These are phyloP conservation scores for Dipus sagitta DNA, from an alignment of 2,797 vertebrate genomes.

Conservation along the genomic window DNA sequence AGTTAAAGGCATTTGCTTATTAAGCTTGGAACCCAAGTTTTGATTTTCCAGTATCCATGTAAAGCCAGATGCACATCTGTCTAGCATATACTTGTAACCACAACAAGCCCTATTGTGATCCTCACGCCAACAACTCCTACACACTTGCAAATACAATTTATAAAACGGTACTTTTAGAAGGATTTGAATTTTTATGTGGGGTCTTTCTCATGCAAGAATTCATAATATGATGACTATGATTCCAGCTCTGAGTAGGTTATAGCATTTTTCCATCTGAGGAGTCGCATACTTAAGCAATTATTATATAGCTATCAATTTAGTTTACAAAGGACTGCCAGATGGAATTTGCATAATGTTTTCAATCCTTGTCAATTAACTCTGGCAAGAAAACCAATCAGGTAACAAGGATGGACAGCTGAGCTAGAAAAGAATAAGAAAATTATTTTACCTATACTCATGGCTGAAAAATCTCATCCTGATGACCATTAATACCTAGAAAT, in stretches of 20 bases:
- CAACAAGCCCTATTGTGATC: no score
- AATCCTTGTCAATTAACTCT: constrained; percentile 66
- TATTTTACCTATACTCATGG: neutral
- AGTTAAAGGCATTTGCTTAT: no score
- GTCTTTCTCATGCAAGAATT: neutral
- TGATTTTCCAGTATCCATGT: no score
- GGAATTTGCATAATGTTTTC: constrained; percentile 47
- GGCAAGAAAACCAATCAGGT: constrained; percentile 39
- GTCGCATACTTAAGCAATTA: constrained; percentile 34
- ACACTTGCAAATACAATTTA: no score
- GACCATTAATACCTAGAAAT: neutral
- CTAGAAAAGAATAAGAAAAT: neutral
- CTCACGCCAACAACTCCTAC: no score
- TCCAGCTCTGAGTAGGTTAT: constrained; percentile 15
- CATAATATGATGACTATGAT: neutral
- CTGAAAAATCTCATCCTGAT: neutral
- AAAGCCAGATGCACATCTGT: no score
- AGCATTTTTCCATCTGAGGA: constrained; percentile 12
- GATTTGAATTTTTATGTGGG: neutral
- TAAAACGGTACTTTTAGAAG: neutral
- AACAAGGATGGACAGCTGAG: constrained; percentile 14
- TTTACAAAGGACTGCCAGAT: constrained; percentile 1
- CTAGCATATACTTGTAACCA: no score
- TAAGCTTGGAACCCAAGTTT: no score
- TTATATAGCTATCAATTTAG: constrained; percentile 40